phyloP scores from a whole-genome alignment of 2,888 invertebrate species.

The Embidobia sp. region DNA sequence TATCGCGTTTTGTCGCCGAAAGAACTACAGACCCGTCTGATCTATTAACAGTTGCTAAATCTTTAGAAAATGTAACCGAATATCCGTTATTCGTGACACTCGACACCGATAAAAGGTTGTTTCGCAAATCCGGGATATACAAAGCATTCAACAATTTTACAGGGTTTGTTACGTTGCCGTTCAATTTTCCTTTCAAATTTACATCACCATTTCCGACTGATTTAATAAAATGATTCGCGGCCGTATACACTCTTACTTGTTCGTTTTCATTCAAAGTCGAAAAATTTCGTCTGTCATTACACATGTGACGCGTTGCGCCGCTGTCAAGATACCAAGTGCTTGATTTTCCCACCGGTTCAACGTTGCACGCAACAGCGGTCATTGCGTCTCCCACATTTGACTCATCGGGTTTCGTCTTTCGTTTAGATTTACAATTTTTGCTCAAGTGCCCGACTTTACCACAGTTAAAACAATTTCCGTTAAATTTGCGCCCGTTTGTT shows the following conservation, averaged over 20 bases:
- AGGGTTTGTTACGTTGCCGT: constrained; percentile 3
- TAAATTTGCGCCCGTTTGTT: constrained; percentile 12
- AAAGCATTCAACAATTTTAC: constrained; percentile 65
- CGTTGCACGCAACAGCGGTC: too few relatives aligned
- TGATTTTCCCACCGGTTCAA: too few relatives aligned
- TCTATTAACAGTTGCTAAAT: constrained; percentile 64
- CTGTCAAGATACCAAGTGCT: constrained; percentile 65
- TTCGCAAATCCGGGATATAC: constrained; percentile 69
- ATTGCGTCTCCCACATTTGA: constrained; percentile 19
- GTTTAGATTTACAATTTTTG: constrained; percentile 6
- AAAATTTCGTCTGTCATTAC: constrained; percentile 45
- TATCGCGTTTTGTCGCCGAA: constrained; percentile 49
- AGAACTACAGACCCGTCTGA: constrained; percentile 30
- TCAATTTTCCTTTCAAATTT: constrained; percentile 4
- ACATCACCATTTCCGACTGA: constrained; percentile 39
- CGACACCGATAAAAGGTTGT: constrained; percentile 71
- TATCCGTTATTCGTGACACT: constrained; percentile 69
- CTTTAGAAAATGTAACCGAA: constrained; percentile 65
- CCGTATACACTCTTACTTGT: constrained; percentile 43
- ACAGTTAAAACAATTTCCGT: constrained; percentile 10
- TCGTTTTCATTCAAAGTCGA: constrained; percentile 1
- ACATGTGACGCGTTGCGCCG: constrained; percentile 57
- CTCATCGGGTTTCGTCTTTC: background rate
- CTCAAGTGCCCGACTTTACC: constrained; percentile 3
- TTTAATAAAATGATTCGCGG: constrained; percentile 43